A percentile compares a stretch with the other conserved stretches of the same genome.
phyloP scores from a whole-genome alignment of 2,113 vertebrate species.

The Pelodiscus sinensis region DNA sequence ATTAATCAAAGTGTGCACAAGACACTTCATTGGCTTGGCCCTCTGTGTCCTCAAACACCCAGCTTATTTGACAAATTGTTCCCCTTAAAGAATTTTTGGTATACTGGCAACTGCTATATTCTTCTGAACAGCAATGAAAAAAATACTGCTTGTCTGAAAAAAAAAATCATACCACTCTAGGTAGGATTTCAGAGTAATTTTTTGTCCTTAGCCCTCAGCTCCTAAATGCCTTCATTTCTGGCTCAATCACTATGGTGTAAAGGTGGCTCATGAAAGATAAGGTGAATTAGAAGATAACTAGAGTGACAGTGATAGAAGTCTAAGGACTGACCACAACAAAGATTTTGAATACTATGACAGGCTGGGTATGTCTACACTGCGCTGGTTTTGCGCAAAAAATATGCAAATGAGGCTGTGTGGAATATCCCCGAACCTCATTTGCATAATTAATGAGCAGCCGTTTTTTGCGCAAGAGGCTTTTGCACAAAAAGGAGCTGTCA shows the following conservation, averaged over 20 bases:
- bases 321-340: neutral
- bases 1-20: neutral
- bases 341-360: too few species aligned
- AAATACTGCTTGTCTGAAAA: neutral
- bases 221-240: neutral
- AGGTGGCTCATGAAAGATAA: neutral
- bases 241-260: neutral
- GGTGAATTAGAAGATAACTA: neutral
- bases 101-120: neutral
- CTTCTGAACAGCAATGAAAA: neutral
- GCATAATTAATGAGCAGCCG: too few species aligned
- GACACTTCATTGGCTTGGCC: neutral
- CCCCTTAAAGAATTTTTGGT: neutral
- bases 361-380: too few species aligned
- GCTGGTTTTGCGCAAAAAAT: too few species aligned
- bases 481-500: too few species aligned
- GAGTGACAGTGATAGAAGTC: neutral
- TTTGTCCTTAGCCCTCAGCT: neutral
- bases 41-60: neutral
- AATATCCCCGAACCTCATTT: too few species aligned
- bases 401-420: too few species aligned
- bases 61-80: neutral
- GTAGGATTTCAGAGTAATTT: neutral
- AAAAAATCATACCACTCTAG: neutral
- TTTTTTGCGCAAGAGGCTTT: too few species aligned